Conservation (phyloP, 2,113 vertebrate species). For the Hyaena hyaena region DNA sequence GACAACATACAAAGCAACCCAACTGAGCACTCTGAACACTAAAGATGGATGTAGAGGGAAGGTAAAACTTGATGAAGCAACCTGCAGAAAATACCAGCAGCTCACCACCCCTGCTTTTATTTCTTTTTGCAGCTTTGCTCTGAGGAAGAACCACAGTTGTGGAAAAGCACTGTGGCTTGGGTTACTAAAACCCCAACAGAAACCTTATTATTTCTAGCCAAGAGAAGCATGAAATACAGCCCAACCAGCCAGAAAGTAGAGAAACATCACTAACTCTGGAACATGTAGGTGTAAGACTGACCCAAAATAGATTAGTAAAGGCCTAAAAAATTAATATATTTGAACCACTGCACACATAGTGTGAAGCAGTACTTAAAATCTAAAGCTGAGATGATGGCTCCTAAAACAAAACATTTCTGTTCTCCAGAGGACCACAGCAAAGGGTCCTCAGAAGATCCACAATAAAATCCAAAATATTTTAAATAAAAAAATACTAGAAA, state of each 20-base stretch:
- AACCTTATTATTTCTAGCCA: neutral
- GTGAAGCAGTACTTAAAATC: neutral
- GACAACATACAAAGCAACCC: neutral
- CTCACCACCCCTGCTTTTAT: no score
- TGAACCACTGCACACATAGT: neutral
- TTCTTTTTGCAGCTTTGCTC: neutral
- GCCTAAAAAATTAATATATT: neutral
- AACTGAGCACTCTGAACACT: neutral
- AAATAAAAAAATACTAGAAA: conserved; percentile 10
- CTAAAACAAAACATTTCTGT: conserved; percentile 2
- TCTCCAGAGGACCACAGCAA: neutral
- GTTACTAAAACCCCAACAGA: neutral
- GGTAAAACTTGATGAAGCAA: neutral
- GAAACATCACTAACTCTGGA: neutral
- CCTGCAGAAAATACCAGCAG: neutral
- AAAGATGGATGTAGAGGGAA: neutral
- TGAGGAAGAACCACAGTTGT: neutral
- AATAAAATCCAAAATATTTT: conserved; percentile 29
- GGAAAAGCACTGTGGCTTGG: neutral
- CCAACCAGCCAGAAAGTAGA: neutral
- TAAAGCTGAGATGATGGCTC: neutral
- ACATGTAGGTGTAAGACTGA: neutral
- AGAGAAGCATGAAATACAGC: neutral
- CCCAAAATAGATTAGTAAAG: neutral
- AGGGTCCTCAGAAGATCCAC: neutral